These are phyloP conservation scores for Xenopus borealis DNA, from an alignment of 2,113 vertebrate species.

Conservation along the genomic window DNA sequence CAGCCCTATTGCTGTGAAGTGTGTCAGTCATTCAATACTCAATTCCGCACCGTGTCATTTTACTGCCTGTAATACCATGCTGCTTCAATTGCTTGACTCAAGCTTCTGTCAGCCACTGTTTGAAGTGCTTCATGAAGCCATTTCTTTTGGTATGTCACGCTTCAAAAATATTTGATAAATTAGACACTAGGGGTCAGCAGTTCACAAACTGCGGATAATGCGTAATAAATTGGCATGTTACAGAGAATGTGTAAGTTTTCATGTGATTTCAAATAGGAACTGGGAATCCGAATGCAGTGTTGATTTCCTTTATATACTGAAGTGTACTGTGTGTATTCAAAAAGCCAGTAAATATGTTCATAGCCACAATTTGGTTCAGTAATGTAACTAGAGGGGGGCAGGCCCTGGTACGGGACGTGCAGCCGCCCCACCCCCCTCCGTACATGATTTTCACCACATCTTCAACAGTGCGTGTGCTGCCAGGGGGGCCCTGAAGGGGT, in stretches of 20 bases:
- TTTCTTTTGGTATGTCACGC: constrained; percentile 42
- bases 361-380: no score
- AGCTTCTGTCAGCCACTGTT: constrained; percentile 29
- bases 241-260: constrained; percentile 31
- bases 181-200: constrained; percentile 30
- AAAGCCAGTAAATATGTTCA: no score
- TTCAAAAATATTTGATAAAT: constrained; percentile 44
- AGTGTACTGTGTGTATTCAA: no score
- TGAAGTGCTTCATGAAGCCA: constrained; percentile 34
- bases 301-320: no score
- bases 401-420: no score
- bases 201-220: constrained; percentile 37
- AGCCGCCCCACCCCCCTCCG: no score
- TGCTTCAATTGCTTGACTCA: constrained; percentile 26
- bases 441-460: no score
- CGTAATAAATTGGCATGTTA: constrained; percentile 33
- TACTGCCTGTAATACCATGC: constrained; percentile 29
- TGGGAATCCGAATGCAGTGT: no score
- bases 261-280: neutral
- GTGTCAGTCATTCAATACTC: constrained; percentile 31
- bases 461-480: no score
- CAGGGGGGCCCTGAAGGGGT: no score
- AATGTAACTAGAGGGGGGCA: no score
- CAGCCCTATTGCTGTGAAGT: constrained; percentile 34
- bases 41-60: constrained; percentile 41